Conservation (phyloP, 2,888 invertebrate genomes). For the Microdon myrmicae region DNA sequence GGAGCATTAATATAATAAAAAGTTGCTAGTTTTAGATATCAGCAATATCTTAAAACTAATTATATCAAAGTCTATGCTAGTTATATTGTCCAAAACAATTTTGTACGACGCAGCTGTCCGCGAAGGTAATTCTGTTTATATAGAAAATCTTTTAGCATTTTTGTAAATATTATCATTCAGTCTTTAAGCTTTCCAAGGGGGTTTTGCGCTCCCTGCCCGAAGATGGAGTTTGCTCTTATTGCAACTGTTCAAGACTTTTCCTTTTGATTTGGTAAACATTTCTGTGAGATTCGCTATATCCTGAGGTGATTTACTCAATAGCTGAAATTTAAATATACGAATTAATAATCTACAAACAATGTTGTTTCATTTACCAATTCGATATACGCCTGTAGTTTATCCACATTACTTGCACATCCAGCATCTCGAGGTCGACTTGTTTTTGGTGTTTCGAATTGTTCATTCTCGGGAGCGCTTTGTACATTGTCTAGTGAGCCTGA, state of each 20-base stretch:
- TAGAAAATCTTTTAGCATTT: too few relatives aligned
- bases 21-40: too few relatives aligned
- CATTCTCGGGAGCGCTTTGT: slow-evolving; percentile 57
- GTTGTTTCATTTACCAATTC: slow-evolving; percentile 58
- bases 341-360: not conserved
- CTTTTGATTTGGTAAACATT: slow-evolving; percentile 57
- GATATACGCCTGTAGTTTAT: slow-evolving; percentile 64
- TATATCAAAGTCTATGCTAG: too few relatives aligned
- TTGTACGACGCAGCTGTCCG: too few relatives aligned
- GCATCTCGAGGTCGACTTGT: slow-evolving; percentile 58
- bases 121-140: too few relatives aligned
- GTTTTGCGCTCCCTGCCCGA: slow-evolving; percentile 54
- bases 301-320: slow-evolving; percentile 69
- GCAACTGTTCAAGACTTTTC: slow-evolving; percentile 46
- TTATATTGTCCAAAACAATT: too few relatives aligned
- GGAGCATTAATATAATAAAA: too few relatives aligned
- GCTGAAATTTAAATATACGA: slow-evolving; percentile 59
- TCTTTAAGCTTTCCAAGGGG: slow-evolving; percentile 63
- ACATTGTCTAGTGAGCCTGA: slow-evolving; percentile 48
- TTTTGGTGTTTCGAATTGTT: slow-evolving; percentile 62
- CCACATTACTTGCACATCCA: slow-evolving; percentile 57
- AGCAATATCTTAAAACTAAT: too few relatives aligned
- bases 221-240: slow-evolving; percentile 53
- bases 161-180: too few relatives aligned
- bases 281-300: slow-evolving; percentile 64